These are phyloP conservation scores for Sturnus vulgaris DNA, from an alignment of 2,113 vertebrate species.

Conservation along the genomic window DNA sequence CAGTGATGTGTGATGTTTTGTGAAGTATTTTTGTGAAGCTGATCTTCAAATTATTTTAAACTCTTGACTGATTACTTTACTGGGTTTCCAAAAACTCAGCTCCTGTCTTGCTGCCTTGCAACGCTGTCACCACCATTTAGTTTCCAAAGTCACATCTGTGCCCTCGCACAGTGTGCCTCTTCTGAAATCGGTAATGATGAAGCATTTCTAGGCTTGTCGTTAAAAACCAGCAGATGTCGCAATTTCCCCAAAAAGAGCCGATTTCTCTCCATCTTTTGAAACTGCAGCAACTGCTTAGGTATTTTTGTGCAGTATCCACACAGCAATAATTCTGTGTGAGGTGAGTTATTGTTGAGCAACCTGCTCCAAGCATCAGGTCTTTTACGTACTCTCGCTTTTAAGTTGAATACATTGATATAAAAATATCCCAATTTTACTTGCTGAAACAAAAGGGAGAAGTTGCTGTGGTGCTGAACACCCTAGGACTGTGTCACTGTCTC, in stretches of 20 bases:
- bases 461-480: not conserved
- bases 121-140: not conserved
- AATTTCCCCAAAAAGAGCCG: slow-evolving; percentile 49
- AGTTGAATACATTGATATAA: not conserved
- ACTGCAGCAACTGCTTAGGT: not conserved
- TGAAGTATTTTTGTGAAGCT: not conserved
- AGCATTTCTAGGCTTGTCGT: not conserved
- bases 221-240: slow-evolving; percentile 65
- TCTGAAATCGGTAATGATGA: not conserved
- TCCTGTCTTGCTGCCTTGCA: not conserved
- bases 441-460: not conserved
- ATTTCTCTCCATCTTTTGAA: not conserved
- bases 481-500: not conserved
- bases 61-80: not conserved
- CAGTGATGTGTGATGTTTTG: not conserved
- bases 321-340: not conserved
- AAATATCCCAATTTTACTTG: not conserved
- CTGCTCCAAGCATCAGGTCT: not conserved
- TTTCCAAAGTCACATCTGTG: not conserved
- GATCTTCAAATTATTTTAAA: not conserved
- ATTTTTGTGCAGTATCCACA: not conserved
- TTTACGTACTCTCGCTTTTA: not conserved
- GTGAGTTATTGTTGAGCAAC: not conserved
- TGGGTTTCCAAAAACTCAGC: not conserved
- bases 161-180: not conserved